phyloP scores from a whole-genome alignment of 2,113 vertebrate species.

The Sterrhoptilus dennistouni region DNA sequence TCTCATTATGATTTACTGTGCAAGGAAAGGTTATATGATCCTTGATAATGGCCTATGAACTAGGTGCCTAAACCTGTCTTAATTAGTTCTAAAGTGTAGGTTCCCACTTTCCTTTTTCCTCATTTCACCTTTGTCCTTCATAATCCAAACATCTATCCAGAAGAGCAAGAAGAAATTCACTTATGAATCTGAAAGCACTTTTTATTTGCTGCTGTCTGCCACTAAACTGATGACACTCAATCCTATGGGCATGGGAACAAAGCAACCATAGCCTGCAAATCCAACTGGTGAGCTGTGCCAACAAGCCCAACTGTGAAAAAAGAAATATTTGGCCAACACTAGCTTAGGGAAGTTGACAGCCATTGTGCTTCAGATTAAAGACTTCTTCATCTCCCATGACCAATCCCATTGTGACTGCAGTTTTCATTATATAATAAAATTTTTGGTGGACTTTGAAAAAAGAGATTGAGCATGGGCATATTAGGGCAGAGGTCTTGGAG shows the following conservation, averaged over 20 bases:
- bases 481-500: not conserved
- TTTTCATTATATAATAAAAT: not conserved
- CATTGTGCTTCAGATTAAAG: not conserved
- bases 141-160: not conserved
- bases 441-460: not conserved
- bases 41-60: not conserved
- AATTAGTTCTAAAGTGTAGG: not conserved
- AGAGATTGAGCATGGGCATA: fast-evolving
- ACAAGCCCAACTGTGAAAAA: not conserved
- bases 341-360: not conserved
- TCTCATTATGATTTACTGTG: not conserved
- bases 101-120: not conserved
- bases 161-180: not conserved
- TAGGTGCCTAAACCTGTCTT: not conserved
- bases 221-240: not conserved
- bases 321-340: not conserved
- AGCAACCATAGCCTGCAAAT: not conserved
- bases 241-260: not conserved
- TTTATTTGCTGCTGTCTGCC: not conserved
- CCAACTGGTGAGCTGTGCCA: not conserved
- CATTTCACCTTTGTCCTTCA: not conserved
- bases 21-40: not conserved
- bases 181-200: not conserved
- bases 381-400: not conserved
- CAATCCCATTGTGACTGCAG: not conserved